Base-by-base conservation (phyloP, 2,797 vertebrate genomes). In the Anisognathus igniventris region DNA sequence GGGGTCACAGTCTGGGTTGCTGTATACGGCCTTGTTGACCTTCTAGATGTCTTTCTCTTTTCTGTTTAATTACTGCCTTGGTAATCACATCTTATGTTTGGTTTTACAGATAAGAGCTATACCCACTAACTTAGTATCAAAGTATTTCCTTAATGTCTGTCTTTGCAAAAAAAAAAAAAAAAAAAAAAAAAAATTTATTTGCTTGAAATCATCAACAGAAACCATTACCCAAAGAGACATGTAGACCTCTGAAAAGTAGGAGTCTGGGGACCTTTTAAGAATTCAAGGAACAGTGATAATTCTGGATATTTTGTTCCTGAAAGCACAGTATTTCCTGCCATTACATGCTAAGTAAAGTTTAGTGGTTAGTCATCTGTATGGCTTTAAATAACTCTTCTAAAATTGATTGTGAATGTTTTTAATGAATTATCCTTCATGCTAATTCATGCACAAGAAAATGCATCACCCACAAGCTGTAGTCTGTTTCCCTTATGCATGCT, bases 11-110 rank as follows among this genome's bases (percentile, higher is more conserved):
- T 14, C 14, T 27, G 48, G 12, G 8, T 39, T 84, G 28, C 9
- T 8, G 0, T 22, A 16, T 31, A 37, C 1, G 2, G 5, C 25
- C 2, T n/a, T 48, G 22, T 40, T 44, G 76, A 73, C 7, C 6
- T 56, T 67, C n/a, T 30, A 3, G 4, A 10, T 67, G 18, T 39
- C 18, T 72, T 68, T 44, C 9, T 68, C 3, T 80, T 61, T 66
- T 76, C 33, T 82, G 21, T 61, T 14, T 60, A 71, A 24, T 48
- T 81, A 28, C 31, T 90, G 9, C 5, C 28, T 64, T 53, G 5
- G 3, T 54, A 82, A 18, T 72, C 37, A 31, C 1, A n/a, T 24
- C 3, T 83, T n/a, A 19, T 10, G 44, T 30, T 70, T 73, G 11
- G 7, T 75, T 87, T 90, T 56, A 82, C 2, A 60, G 6, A 12